Percentiles rank a stretch among this genome's conserved stretches.
phyloP scores from a whole-genome alignment of 2,113 vertebrate species.

The Mus musculus region GRCm39 chr15:9574501-9575000 shows the following conservation, averaged over 20 bases:
- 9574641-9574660: neutral
- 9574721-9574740: neutral
- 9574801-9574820: neutral
- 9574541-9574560: neutral
- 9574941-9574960: neutral
- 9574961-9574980: constrained; percentile 20
- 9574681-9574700: neutral
- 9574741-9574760: neutral
- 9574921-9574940: neutral
- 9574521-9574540: neutral
- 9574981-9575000: neutral
- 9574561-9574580: neutral
- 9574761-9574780: constrained; percentile 26
- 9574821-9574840: neutral
- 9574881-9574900: neutral
- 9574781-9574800: neutral
- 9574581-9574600: neutral
- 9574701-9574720: neutral
- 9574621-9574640: neutral
- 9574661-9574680: neutral
- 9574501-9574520: neutral
- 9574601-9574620: neutral
- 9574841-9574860: neutral
- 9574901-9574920: neutral
- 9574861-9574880: neutral